phyloP scores from a whole-genome alignment of 92 coral and sea anemone genomes.

The Zoanthus sociatus region DNA sequence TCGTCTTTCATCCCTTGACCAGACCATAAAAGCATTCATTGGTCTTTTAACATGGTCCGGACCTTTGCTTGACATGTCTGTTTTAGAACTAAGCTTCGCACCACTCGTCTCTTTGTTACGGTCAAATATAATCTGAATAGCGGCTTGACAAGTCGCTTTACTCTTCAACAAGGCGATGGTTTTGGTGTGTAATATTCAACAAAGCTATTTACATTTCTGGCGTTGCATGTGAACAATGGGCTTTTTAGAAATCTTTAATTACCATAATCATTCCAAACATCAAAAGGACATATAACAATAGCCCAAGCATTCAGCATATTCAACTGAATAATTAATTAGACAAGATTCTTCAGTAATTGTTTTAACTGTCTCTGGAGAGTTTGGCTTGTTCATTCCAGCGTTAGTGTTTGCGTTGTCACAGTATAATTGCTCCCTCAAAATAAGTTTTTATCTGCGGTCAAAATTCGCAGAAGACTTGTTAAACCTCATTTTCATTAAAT shows the following conservation, averaged over 20 bases:
- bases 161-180: slow-evolving; percentile 80
- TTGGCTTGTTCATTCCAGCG: slow-evolving; percentile 12
- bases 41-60: slow-evolving; percentile 96
- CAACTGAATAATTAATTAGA: slow-evolving; percentile 95
- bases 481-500: slow-evolving; percentile 80
- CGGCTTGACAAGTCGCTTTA: slow-evolving; percentile 88
- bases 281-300: slow-evolving; percentile 85
- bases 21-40: slow-evolving; percentile 99
- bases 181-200: slow-evolving; percentile 85
- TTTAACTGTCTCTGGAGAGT: slow-evolving; percentile 37
- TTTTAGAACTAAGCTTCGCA: slow-evolving; percentile 54
- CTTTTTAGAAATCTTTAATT: slow-evolving; percentile 99
- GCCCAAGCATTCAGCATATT: slow-evolving; percentile 85
- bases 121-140: slow-evolving; percentile 64
- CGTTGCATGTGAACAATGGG: slow-evolving; percentile 99
- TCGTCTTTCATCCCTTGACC: slow-evolving; percentile 89
- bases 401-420: neutral
- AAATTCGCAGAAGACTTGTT: slow-evolving; percentile 60
- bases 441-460: slow-evolving; percentile 34
- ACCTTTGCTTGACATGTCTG: slow-evolving; percentile 79
- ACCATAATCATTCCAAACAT: slow-evolving; percentile 99
- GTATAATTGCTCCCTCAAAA: slow-evolving; percentile 14
- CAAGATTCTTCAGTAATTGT: slow-evolving; percentile 48
- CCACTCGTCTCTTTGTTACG: slow-evolving; percentile 68
- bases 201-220: slow-evolving; percentile 99